A percentile compares a stretch with the other conserved stretches of the same genome.
Conservation (phyloP, 2,113 vertebrate species). For the Amphiprion ocellaris region DNA sequence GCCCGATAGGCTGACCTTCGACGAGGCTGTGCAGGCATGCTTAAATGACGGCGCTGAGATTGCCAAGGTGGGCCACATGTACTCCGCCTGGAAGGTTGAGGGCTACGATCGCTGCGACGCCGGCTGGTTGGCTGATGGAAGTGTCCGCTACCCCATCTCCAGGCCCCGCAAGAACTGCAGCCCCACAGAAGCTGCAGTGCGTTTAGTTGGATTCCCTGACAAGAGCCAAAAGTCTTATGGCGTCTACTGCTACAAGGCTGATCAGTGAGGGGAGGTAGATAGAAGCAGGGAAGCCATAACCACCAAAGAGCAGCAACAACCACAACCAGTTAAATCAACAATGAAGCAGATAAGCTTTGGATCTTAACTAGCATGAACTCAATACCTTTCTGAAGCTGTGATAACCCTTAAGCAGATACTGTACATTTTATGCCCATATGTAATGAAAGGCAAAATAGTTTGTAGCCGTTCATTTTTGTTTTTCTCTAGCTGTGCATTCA, state of each 20-base stretch:
- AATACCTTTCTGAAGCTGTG: slow-evolving; percentile 91
- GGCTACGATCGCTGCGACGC: slow-evolving; percentile 95
- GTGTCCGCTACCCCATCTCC: slow-evolving; percentile 96
- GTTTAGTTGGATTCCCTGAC: slow-evolving; percentile 92
- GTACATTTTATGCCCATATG: slow-evolving; percentile 82
- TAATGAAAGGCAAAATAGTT: slow-evolving; percentile 55
- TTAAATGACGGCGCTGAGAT: slow-evolving; percentile 89
- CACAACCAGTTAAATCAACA: slow-evolving; percentile 58
- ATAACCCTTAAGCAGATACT: slow-evolving; percentile 80
- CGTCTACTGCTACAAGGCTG: slow-evolving; percentile 92
- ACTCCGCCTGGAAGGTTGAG: slow-evolving; percentile 93
- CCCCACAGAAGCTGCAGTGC: slow-evolving; percentile 93
- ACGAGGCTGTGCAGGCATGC: slow-evolving; percentile 92
- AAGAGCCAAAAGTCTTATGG: slow-evolving; percentile 93
- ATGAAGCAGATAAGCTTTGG: slow-evolving; percentile 81
- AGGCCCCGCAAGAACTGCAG: slow-evolving; percentile 95
- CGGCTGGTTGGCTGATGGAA: slow-evolving; percentile 96
- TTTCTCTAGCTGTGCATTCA: slow-evolving; percentile 32
- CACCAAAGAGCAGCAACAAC: slow-evolving; percentile 80
- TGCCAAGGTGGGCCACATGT: slow-evolving; percentile 95
- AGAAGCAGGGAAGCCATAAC: slow-evolving; percentile 51
- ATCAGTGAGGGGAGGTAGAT: slow-evolving; percentile 78
- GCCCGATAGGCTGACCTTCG: slow-evolving; percentile 89
- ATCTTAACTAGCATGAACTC: slow-evolving; percentile 85
- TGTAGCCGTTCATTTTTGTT: slow-evolving; percentile 42